Base-by-base conservation (phyloP, 2,797 vertebrate species). In the Sebastes nivosus region DNA sequence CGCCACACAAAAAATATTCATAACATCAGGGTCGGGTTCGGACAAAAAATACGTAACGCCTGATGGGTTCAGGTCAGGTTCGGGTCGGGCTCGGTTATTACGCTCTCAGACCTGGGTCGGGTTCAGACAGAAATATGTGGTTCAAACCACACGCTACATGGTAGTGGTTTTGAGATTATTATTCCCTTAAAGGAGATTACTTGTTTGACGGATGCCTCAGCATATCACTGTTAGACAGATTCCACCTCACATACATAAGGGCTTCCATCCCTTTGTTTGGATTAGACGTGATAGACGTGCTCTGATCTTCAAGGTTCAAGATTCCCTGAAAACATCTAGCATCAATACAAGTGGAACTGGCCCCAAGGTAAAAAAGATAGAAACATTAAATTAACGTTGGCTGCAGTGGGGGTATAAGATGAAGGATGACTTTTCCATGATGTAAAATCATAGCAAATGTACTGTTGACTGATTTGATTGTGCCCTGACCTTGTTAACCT, bases 401-500 rank as follows among this genome's bases (percentile, higher is more conserved):
- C 72, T 52, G 20, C 20, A 34, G 75, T 4, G 0, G 8, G 5
- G 11, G 18, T 11, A 1, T 11, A 75, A 1, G 2, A 22, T 75
- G 57, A 75, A 69, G 22, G 29, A 55, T 36, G 79, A 78, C 80
- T 77, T 85, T 73, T 34, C 68, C 64, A 32, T 63, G 57, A 84
- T 66, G 34, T 61, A 14, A 68, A 77, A 72, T 24, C 46, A 73
- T 27, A 66, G 42, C 27, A 89, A 85, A 80, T 30, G 27, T 71
- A 52, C 77, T 42, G 73, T 29, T 74, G 75, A 82, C 75, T 79
- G 83, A 90, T 88, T 80, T 72, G 67, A 92, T 86, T 83, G 70
- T 50, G 71, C 64, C 84, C 42, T 86, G 84, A 90, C 89, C 92
- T 71, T 65, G 82, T 81, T 87, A 81, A 87, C 81, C 87, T 4